Evolutionary conservation across 2,113 vertebrate genomes (phyloP).

Genomic region (Melanotaenia duboulayi): DNA sequence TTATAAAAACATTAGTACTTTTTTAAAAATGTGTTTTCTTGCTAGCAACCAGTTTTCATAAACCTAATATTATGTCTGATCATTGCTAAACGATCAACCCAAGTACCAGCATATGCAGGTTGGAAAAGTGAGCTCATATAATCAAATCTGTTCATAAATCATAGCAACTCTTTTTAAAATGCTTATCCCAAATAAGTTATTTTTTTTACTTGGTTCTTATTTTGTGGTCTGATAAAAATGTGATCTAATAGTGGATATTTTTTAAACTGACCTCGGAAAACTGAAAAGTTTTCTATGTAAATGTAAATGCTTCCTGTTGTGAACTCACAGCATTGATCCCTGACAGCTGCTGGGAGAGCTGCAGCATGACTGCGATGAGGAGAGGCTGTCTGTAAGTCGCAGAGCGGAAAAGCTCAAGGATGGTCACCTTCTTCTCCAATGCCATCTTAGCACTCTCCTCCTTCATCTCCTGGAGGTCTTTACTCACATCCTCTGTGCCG

Average conservation of each 20-base stretch:
- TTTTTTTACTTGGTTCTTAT: too few species aligned
- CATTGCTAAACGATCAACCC: too few species aligned
- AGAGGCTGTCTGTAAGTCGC: conserved; percentile 88
- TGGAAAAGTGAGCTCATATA: too few species aligned
- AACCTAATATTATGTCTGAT: neutral
- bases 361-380: conserved; percentile 89
- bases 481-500: conserved; percentile 86
- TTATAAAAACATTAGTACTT: neutral
- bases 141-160: too few species aligned
- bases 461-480: conserved; percentile 95
- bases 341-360: conserved; percentile 96
- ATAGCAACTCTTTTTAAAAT: too few species aligned
- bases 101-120: too few species aligned
- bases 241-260: too few species aligned
- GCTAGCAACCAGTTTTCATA: neutral
- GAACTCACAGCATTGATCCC: conserved; percentile 95
- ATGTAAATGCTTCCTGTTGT: neutral
- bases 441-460: conserved; percentile 92
- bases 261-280: neutral
- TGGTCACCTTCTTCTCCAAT: conserved; percentile 90
- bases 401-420: conserved; percentile 89
- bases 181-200: too few species aligned
- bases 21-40: neutral
- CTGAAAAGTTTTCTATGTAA: neutral
- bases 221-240: too few species aligned